These are phyloP conservation scores for Carassius carassius DNA, from an alignment of 2,113 vertebrate genomes.

Conservation along the genomic window DNA sequence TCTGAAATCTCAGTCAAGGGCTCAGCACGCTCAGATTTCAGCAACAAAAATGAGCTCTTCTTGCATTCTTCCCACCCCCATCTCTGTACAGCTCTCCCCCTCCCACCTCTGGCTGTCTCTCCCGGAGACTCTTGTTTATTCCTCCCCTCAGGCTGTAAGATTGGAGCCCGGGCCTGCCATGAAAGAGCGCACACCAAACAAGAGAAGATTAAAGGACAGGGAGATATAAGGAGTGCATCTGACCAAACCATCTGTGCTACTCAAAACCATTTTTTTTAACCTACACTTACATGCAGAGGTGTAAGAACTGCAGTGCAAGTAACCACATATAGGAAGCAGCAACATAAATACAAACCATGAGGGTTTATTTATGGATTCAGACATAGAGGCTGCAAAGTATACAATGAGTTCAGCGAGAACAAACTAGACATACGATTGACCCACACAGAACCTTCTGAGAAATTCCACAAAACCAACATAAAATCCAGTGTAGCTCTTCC, in stretches of 20 bases:
- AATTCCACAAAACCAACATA: background rate
- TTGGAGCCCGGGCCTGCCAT: conserved; percentile 54
- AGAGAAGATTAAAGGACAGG: conserved; percentile 59
- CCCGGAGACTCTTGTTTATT: conserved; percentile 65
- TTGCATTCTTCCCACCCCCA: conserved; percentile 47
- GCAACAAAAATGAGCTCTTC: conserved; percentile 52
- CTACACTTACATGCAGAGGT: conserved; percentile 21
- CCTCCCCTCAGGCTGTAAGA: conserved; percentile 61
- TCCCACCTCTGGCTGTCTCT: conserved; percentile 50
- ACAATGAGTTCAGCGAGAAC: background rate
- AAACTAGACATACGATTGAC: background rate
- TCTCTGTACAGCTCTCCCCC: conserved; percentile 48
- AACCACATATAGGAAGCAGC: conserved; percentile 11
- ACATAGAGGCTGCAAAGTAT: background rate
- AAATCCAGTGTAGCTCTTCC: background rate
- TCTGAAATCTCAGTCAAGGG: conserved; percentile 27
- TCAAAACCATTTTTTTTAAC: conserved; percentile 24
- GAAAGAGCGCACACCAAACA: conserved; percentile 58
- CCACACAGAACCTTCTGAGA: background rate
- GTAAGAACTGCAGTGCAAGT: conserved; percentile 7
- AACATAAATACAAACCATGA: conserved; percentile 6
- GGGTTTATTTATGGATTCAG: conserved; percentile 11
- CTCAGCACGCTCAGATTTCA: conserved; percentile 44
- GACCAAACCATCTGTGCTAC: conserved; percentile 60
- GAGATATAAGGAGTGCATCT: conserved; percentile 53